Evolutionary conservation across 2,797 vertebrate genomes (phyloP).

Genomic region (Glyptemys insculpta): DNA sequence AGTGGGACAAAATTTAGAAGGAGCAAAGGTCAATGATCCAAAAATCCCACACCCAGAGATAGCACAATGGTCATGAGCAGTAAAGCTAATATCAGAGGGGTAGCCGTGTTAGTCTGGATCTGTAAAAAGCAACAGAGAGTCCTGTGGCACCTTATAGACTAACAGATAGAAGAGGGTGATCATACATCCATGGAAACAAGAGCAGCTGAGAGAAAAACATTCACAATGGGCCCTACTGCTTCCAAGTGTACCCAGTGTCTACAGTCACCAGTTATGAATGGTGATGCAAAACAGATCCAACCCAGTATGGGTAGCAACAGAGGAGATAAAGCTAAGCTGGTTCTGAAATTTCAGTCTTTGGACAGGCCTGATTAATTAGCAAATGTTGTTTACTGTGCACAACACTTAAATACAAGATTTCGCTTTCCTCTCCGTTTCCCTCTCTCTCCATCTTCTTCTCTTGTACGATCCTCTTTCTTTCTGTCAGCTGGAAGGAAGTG

Average conservation of each 20-base stretch:
- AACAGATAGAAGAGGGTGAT: background rate
- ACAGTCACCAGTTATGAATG: background rate
- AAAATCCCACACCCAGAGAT: background rate
- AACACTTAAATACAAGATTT: background rate
- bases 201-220: background rate
- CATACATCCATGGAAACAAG: background rate
- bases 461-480: background rate
- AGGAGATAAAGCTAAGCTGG: background rate
- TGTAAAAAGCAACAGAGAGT: no score
- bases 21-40: background rate
- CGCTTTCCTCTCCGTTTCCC: background rate
- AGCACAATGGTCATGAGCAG: no score
- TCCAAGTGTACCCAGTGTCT: background rate
- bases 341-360: background rate
- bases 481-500: background rate
- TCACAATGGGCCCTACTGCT: background rate
- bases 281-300: background rate
- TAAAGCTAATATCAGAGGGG: background rate
- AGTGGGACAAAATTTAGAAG: background rate
- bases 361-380: fast-evolving
- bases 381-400: background rate
- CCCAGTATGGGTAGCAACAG: background rate
- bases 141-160: no score
- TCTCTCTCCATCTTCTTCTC: background rate
- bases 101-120: no score